Base-by-base conservation (phyloP, 2,888 invertebrate species). In the Branchipolynoe longqiensis region DNA sequence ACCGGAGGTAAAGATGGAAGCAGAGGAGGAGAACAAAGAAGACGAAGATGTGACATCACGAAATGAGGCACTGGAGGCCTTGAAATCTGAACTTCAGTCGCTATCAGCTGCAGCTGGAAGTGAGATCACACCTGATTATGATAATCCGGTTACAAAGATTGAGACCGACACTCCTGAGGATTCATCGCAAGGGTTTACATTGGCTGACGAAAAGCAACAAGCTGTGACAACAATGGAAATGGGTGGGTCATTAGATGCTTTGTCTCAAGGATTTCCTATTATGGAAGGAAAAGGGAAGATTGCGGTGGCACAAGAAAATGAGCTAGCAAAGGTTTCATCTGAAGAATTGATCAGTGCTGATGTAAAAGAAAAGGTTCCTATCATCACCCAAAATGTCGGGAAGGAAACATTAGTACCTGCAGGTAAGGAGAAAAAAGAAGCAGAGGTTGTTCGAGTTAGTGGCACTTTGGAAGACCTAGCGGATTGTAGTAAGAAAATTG, bases 1-100 rank as follows among this genome's bases (percentile, higher is more conserved):
- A 36, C 8, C 1, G n/a, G 40, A 83, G 18, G 40, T 41, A 18
- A 36, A 59, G 62, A 14, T 40, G 22, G 64, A 41, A 28, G 18
- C 25, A 64, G 83, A 83, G 31, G 83, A 83, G 8, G 41, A 41
- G 25, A 64, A 62, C 38, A 59, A 83, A n/a, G 64, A 83, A n/a
- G 64, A 83, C n/a, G 59, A 83, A 64, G 83, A 59, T 3, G 14
- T 64, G 36, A 64, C 56, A 12, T 33, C 64, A 1, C 78, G 33
- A 25, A 78, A 78, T 54, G 48, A 78, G 25, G 78, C 78, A 4
- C 25, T 78, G 14, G 78, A 78, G 33, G 78, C 78, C n/a, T 22
- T 78, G 31, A 78, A 78, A 28, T 78, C 78, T 2, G 78, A 78
- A 28, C 28, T 78, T 12, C 48, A 41, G 33, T 1, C 28, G 28